Percentiles rank a stretch among this genome's conserved stretches.
Evolutionary conservation across 1,140 invertebrate genomes (phyloP).

Genomic region (Pachypeltis micranthus): DNA sequence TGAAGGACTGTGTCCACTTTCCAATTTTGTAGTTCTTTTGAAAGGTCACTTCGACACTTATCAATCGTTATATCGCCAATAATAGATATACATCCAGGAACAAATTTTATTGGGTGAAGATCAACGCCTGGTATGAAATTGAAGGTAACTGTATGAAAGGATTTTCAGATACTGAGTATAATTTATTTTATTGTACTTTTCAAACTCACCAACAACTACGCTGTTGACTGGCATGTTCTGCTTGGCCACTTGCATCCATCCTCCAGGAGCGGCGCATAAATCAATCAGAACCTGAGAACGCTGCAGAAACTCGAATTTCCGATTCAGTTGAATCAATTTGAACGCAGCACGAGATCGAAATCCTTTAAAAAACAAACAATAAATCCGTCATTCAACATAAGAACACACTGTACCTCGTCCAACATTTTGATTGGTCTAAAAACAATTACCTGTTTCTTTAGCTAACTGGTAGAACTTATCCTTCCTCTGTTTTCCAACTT

Average conservation of each 20-base stretch:
- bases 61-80: conserved; percentile 95
- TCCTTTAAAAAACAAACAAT: conserved; percentile 50
- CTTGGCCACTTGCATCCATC: conserved; percentile 99
- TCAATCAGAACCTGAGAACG: conserved; percentile 91
- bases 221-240: conserved; percentile 97
- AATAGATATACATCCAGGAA: conserved; percentile 79
- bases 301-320: conserved; percentile 95
- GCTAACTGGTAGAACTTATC: conserved; percentile 98
- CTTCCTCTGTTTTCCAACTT: conserved; percentile 93
- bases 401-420: background rate
- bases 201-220: conserved; percentile 62
- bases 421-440: no score
- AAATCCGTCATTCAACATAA: background rate
- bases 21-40: conserved; percentile 82
- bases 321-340: conserved; percentile 94
- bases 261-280: conserved; percentile 97
- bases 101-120: conserved; percentile 87
- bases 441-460: conserved; percentile 95
- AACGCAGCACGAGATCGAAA: conserved; percentile 95
- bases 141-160: no score
- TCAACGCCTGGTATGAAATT: conserved; percentile 60
- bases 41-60: conserved; percentile 65
- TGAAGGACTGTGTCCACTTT: conserved; percentile 94
- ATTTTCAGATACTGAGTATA: no score
- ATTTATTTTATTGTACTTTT: background rate